These are phyloP conservation scores for Drosophila rellima DNA, from an alignment of 2,888 invertebrate species.

Conservation along the genomic window DNA sequence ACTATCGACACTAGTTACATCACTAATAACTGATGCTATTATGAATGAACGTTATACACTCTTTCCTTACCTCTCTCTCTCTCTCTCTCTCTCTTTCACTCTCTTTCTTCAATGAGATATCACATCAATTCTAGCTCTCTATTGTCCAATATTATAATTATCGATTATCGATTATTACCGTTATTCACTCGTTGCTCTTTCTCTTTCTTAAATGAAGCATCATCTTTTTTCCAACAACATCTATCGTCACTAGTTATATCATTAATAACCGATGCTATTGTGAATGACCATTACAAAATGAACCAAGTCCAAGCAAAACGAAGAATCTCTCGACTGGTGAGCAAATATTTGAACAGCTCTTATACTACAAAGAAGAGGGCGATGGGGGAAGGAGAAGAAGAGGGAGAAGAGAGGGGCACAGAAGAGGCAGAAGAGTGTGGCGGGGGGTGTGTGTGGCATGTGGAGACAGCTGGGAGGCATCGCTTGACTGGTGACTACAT, in stretches of 20 bases:
- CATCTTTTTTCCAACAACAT: neutral
- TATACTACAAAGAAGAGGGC: constrained; percentile 4
- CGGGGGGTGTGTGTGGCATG: neutral
- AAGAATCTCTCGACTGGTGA: constrained; percentile 19
- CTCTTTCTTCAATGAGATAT: too few species aligned
- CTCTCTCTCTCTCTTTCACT: neutral
- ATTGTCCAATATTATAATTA: neutral
- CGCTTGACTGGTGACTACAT: constrained; percentile 28
- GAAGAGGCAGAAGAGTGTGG: neutral
- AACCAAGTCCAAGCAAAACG: constrained; percentile 15
- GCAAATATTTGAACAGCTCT: constrained; percentile 57
- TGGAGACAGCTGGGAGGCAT: constrained; percentile 29
- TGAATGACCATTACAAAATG: constrained; percentile 4
- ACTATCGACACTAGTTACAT: neutral
- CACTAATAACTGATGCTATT: neutral
- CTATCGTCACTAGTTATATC: neutral
- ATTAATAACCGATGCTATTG: neutral
- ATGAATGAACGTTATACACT: constrained; percentile 4
- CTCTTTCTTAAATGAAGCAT: neutral
- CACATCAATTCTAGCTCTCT: neutral
- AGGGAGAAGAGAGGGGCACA: neutral
- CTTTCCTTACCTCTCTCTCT: neutral
- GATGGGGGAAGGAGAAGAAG: neutral
- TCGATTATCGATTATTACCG: constrained; percentile 13
- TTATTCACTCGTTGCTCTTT: too few species aligned